phyloP scores from a whole-genome alignment of 2,113 vertebrate genomes.

The Rhineura floridana region DNA sequence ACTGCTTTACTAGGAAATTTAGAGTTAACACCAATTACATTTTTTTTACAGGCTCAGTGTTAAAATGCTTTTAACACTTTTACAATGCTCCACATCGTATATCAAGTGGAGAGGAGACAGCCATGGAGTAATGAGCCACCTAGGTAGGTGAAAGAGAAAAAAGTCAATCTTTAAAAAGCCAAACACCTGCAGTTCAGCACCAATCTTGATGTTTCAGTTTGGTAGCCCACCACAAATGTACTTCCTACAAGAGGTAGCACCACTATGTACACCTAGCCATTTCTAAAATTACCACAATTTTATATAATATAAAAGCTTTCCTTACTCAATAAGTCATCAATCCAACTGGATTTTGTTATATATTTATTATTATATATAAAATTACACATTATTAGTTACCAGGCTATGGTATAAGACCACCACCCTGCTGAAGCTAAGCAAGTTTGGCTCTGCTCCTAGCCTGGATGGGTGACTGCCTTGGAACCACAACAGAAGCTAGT shows the following conservation, averaged over 20 bases:
- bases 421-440: too few species aligned
- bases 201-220: neutral
- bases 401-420: too few species aligned
- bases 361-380: too few species aligned
- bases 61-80: slow-evolving; percentile 17
- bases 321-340: neutral
- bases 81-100: neutral
- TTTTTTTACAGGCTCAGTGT: neutral
- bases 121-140: neutral
- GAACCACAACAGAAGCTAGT: too few species aligned
- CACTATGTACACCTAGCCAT: neutral
- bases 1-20: neutral
- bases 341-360: neutral
- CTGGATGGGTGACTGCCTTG: too few species aligned
- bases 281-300: neutral
- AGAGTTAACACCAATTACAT: slow-evolving; percentile 18
- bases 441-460: too few species aligned
- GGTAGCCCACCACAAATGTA: too few species aligned
- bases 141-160: neutral
- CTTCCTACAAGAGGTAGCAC: too few species aligned
- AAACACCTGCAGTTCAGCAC: too few species aligned
- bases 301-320: neutral
- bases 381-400: too few species aligned
- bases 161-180: neutral
- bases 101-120: neutral